Conservation (phyloP, 1,140 invertebrate species). For the Eulimnadia texana region DNA sequence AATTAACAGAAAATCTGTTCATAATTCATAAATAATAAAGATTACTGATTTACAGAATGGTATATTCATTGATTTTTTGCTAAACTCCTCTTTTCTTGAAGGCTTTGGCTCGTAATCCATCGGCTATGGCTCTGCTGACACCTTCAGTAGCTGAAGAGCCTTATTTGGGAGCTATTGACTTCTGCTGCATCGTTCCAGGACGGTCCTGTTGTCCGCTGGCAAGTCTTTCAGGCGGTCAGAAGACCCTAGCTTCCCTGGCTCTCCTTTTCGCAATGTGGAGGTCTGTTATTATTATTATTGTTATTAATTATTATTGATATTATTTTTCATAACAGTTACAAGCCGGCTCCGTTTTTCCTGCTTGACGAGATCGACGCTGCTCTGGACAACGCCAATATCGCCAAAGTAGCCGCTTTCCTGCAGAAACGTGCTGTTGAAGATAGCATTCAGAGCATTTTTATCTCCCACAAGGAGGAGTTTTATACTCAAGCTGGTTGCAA, state of each 20-base stretch:
- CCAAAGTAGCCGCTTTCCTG: conserved; percentile 85
- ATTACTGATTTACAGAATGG: background rate
- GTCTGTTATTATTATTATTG: conserved; percentile 27
- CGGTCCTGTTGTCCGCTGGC: conserved; percentile 98
- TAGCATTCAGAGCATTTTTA: conserved; percentile 89
- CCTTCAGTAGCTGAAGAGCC: conserved; percentile 98
- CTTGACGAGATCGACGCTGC: conserved; percentile 98
- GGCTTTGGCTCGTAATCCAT: conserved; percentile 87
- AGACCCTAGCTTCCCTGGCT: conserved; percentile 93
- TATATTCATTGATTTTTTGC: background rate
- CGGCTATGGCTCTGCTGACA: conserved; percentile 92
- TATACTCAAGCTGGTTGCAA: conserved; percentile 95
- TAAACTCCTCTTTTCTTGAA: conserved; percentile 26
- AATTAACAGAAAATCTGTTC: background rate
- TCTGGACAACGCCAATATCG: conserved; percentile 98
- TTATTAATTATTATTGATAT: background rate
- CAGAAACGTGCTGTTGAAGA: conserved; percentile 48
- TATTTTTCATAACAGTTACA: conserved; percentile 48
- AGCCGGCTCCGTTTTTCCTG: conserved; percentile 97
- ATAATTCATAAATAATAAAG: background rate
- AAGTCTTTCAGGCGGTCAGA: conserved; percentile 95
- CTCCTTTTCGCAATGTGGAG: conserved; percentile 94
- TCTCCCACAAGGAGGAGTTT: conserved; percentile 99
- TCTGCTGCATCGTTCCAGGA: conserved; percentile 96
- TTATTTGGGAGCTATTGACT: conserved; percentile 93